Conservation (phyloP, 2,113 vertebrate genomes). For the Gallinago undulata region DNA sequence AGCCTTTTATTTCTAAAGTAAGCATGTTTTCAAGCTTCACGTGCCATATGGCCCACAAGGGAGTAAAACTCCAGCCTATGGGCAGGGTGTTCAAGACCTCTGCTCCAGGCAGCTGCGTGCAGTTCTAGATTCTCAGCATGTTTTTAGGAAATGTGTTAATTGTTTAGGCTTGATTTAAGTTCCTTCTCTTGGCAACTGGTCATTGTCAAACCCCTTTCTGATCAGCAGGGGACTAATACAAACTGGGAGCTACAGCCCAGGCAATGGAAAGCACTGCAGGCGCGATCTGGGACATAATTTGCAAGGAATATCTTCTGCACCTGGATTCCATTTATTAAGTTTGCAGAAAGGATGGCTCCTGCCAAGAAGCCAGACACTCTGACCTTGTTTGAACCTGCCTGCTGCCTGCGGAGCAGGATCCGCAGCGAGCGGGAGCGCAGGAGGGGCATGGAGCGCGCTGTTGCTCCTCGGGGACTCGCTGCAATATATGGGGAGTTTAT, state of each 20-base stretch:
- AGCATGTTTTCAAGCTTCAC: background rate
- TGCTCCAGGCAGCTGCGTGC: conserved; percentile 3
- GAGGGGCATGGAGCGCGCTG: background rate
- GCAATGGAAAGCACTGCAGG: background rate
- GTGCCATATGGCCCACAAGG: conserved; percentile 8
- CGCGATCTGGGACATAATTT: background rate
- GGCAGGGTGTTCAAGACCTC: conserved; percentile 3
- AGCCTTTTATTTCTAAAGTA: background rate
- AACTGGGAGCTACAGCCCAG: background rate
- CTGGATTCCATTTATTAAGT: conserved; percentile 54
- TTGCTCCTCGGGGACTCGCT: conserved; percentile 30
- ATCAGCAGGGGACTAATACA: conserved; percentile 8
- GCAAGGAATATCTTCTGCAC: conserved; percentile 37
- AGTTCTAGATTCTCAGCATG: background rate
- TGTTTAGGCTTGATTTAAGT: conserved; percentile 5
- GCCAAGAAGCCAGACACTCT: conserved; percentile 59
- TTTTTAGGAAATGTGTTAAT: background rate
- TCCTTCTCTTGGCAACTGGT: conserved; percentile 4
- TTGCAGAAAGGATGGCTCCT: conserved; percentile 56
- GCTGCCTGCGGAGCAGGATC: conserved; percentile 2
- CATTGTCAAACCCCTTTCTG: background rate
- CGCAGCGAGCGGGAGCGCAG: background rate
- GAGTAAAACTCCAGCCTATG: conserved; percentile 3
- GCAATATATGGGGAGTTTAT: conserved; percentile 28
- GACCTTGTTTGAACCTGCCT: conserved; percentile 66